Evolutionary conservation across 2,888 invertebrate species (phyloP).

Genomic region (Podabrus alpinus): DNA sequence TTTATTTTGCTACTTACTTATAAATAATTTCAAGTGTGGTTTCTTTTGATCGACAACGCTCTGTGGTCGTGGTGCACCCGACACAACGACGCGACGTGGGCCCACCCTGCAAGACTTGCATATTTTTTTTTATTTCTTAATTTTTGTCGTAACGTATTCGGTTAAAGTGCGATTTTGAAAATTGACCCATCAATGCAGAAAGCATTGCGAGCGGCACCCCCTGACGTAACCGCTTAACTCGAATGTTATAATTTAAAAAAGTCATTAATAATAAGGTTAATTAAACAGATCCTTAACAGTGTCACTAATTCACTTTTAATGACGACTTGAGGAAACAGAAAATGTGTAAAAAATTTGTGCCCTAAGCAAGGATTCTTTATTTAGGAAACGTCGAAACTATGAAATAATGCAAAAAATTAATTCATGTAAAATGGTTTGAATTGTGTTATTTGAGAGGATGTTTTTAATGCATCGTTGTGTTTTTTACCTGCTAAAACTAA

Average conservation of each 20-base stretch:
- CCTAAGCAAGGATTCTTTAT: neutral
- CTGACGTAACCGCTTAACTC: neutral
- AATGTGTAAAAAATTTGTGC: neutral
- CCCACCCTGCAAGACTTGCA: too few species aligned
- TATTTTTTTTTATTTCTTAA: too few species aligned
- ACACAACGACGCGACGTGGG: too few species aligned
- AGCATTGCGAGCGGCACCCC: too few species aligned
- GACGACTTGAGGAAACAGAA: neutral
- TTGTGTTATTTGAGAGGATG: neutral
- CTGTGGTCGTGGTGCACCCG: neutral
- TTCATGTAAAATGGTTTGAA: neutral
- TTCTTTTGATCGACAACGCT: neutral
- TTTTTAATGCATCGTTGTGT: neutral
- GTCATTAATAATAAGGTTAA: neutral
- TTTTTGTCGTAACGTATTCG: too few species aligned
- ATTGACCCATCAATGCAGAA: too few species aligned
- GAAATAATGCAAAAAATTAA: neutral
- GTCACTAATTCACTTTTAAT: neutral
- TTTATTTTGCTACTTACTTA: neutral
- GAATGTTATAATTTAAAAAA: neutral
- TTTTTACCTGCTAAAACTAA: constrained; percentile 5
- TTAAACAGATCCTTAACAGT: neutral
- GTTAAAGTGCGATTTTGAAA: too few species aligned
- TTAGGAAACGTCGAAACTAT: neutral
- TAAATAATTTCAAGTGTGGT: neutral